A percentile compares a stretch with the other conserved stretches of the same genome.
Evolutionary conservation across 37 sponge, comb jelly and placozoan genomes (phyloP).

Genomic region (Beroe ovata): DNA sequence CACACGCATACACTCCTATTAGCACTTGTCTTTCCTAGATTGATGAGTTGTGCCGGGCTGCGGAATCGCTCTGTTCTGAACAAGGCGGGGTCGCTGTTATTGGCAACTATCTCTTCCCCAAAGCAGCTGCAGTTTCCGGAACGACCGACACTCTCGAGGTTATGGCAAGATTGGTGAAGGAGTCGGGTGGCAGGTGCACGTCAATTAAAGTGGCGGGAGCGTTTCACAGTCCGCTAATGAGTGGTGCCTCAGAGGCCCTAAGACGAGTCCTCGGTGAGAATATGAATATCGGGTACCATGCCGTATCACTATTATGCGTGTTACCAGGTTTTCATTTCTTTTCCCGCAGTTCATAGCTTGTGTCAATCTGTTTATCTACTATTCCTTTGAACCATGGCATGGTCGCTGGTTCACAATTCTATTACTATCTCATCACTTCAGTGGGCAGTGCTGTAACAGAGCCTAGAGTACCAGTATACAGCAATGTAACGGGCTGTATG

Average conservation of each 20-base stretch:
- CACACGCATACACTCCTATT: too few relatives aligned
- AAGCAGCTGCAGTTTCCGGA: constrained; percentile 36
- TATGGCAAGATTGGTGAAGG: neutral
- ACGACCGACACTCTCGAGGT: neutral
- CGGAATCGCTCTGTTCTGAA: neutral
- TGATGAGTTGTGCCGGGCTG: constrained; percentile 11
- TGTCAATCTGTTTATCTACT: too few relatives aligned
- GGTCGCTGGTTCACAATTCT: too few relatives aligned
- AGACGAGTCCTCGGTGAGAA: constrained; percentile 2
- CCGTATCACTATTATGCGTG: too few relatives aligned
- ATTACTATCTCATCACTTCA: too few relatives aligned
- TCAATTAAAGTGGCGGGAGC: constrained; percentile 44
- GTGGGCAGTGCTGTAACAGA: constrained; percentile 5
- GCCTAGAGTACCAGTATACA: constrained; percentile 37
- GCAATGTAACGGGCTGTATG: constrained; percentile 25
- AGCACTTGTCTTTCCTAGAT: neutral
- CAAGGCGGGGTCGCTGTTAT: constrained; percentile 53
- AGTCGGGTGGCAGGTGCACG: neutral
- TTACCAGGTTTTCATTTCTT: too few relatives aligned
- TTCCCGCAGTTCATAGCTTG: too few relatives aligned
- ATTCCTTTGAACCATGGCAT: too few relatives aligned
- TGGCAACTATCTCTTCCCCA: constrained; percentile 59
- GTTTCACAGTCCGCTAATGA: constrained; percentile 59
- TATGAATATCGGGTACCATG: too few relatives aligned
- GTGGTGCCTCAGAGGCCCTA: constrained; percentile 15